phyloP scores from a whole-genome alignment of 1,140 invertebrate genomes.

The Fopius arisanus region DNA sequence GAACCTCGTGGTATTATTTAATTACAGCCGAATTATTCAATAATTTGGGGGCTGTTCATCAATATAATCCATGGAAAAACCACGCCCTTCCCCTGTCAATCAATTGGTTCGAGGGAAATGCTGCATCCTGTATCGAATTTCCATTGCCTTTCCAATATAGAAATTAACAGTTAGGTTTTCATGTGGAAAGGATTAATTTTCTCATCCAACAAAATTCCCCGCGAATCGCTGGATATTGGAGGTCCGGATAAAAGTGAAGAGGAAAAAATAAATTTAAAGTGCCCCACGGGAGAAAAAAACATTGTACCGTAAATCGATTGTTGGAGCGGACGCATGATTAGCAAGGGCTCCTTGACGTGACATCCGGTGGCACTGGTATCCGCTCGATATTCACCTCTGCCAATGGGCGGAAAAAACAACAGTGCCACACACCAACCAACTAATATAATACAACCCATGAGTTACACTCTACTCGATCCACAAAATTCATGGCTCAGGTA shows the following conservation, averaged over 20 bases:
- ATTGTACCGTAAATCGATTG: constrained; percentile 8
- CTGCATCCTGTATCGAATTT: neutral
- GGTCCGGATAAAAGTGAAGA: neutral
- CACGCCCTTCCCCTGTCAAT: neutral
- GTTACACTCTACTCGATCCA: constrained; percentile 22
- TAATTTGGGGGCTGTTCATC: neutral
- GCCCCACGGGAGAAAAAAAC: neutral
- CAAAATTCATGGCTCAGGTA: constrained; percentile 34
- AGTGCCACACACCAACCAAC: neutral
- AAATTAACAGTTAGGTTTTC: no score
- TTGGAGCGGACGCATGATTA: constrained; percentile 29
- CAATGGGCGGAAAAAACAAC: neutral
- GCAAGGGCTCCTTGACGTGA: constrained; percentile 24
- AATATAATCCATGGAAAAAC: neutral
- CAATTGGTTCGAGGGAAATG: neutral
- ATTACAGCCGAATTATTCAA: neutral
- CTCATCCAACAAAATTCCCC: neutral
- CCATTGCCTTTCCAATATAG: no score
- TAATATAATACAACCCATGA: neutral
- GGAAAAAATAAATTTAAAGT: neutral
- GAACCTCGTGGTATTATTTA: neutral
- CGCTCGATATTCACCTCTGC: constrained; percentile 26
- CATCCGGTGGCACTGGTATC: constrained; percentile 25
- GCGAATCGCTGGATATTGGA: neutral
- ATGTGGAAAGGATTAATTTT: no score